Conservation (phyloP, 2,888 invertebrate species). For the Rutpela maculata region DNA sequence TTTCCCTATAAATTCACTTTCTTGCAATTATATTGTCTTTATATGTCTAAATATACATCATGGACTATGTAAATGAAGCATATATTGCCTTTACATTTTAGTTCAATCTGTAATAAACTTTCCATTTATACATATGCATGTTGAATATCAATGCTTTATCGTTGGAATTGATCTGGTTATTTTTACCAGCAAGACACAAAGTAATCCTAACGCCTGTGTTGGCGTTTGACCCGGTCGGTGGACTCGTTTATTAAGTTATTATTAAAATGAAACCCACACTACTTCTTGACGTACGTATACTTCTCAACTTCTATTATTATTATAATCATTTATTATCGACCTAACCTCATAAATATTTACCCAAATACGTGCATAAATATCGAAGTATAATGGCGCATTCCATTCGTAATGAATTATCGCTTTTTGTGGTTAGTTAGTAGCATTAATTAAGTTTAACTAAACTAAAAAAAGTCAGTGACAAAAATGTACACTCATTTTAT, state of each 20-base stretch:
- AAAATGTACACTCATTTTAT: too few relatives aligned
- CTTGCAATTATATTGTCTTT: too few relatives aligned
- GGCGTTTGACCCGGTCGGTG: slow-evolving; percentile 47
- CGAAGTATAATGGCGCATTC: slow-evolving; percentile 13
- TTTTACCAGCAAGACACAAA: slow-evolving; percentile 36
- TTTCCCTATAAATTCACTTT: too few relatives aligned
- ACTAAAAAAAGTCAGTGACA: too few relatives aligned
- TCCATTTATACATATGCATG: slow-evolving; percentile 21
- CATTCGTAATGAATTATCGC: slow-evolving; percentile 15
- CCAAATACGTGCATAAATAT: slow-evolving; percentile 24
- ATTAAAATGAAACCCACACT: slow-evolving; percentile 58
- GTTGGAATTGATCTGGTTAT: slow-evolving; percentile 35
- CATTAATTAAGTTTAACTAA: too few relatives aligned
- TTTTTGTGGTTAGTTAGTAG: too few relatives aligned
- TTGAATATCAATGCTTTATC: slow-evolving; percentile 31
- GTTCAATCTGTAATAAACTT: too few relatives aligned
- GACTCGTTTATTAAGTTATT: slow-evolving; percentile 58
- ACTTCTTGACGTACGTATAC: slow-evolving; percentile 27
- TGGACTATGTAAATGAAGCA: too few relatives aligned
- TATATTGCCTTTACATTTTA: too few relatives aligned
- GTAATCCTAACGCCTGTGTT: slow-evolving; percentile 34
- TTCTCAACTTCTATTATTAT: slow-evolving; percentile 31
- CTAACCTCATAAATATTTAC: slow-evolving; percentile 38
- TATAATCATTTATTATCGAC: slow-evolving; percentile 33
- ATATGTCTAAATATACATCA: too few relatives aligned